Percentiles rank a stretch among this genome's conserved stretches.
Conservation (phyloP, 2,113 vertebrate genomes). For the Thalassarche chlororhynchos region DNA sequence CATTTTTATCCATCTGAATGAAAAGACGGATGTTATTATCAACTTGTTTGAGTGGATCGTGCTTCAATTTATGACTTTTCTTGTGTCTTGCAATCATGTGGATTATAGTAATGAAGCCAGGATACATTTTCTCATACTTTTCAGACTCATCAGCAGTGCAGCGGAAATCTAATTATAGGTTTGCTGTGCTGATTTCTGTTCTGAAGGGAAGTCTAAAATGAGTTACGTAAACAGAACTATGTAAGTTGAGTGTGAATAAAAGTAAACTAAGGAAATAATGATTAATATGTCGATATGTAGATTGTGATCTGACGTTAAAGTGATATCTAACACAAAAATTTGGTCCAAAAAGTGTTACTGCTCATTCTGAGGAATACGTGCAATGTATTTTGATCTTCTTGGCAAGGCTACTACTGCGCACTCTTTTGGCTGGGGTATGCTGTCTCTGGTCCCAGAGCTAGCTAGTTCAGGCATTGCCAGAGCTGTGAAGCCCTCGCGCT, state of each 20-base stretch:
- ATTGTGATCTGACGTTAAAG: background rate
- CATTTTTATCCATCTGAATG: background rate
- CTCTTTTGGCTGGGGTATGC: background rate
- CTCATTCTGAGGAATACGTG: background rate
- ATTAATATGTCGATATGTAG: background rate
- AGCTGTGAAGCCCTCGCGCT: rapidly evolving
- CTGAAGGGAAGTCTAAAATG: background rate
- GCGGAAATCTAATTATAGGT: constrained; percentile 54
- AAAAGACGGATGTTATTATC: background rate
- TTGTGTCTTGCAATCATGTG: background rate
- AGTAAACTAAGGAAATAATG: background rate
- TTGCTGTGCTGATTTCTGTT: constrained; percentile 14
- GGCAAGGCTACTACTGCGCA: background rate
- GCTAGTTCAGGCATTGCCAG: background rate
- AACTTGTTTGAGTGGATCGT: background rate
- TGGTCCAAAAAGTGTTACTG: background rate
- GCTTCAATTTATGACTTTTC: background rate
- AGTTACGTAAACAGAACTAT: background rate
- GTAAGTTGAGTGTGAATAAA: background rate
- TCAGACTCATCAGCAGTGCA: background rate
- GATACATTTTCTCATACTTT: constrained; percentile 44
- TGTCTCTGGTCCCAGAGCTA: background rate
- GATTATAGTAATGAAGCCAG: background rate
- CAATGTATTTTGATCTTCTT: background rate
- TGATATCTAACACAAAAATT: background rate